These are phyloP conservation scores for Notothenia rossii DNA, from an alignment of 2,113 vertebrate species.

Conservation along the genomic window DNA sequence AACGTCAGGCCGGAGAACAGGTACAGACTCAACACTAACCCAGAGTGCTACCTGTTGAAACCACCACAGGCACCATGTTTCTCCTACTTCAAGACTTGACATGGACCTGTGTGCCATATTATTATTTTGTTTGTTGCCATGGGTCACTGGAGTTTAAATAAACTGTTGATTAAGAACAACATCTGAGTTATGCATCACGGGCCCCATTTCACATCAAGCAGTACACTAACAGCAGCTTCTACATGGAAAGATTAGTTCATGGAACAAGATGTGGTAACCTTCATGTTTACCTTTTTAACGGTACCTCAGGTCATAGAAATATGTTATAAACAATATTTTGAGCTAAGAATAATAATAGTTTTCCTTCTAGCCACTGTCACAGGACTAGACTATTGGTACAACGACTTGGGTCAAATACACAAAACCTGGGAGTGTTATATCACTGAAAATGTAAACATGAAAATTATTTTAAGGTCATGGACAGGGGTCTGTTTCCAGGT, in stretches of 20 bases:
- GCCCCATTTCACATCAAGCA: conserved; percentile 36
- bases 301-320: background rate
- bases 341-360: background rate
- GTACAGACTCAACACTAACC: conserved; percentile 67
- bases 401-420: background rate
- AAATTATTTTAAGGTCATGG: background rate
- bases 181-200: conserved; percentile 56
- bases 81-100: background rate
- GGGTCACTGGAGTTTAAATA: conserved; percentile 63
- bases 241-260: conserved; percentile 37
- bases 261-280: background rate
- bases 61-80: background rate
- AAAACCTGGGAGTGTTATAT: background rate
- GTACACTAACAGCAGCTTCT: conserved; percentile 21
- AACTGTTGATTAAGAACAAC: conserved; percentile 60
- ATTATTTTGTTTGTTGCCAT: conserved; percentile 65
- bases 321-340: background rate
- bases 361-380: background rate
- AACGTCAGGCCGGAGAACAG: conserved; percentile 90
- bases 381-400: background rate
- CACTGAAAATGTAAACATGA: no score
- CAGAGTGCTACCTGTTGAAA: background rate
- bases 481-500: background rate
- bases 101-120: conserved; percentile 9
- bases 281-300: background rate